Evolutionary conservation across 2,113 vertebrate genomes (phyloP), one percentile per base, ranked within the genome.

Genomic region (Myrmecophaga tridactyla): DNA sequence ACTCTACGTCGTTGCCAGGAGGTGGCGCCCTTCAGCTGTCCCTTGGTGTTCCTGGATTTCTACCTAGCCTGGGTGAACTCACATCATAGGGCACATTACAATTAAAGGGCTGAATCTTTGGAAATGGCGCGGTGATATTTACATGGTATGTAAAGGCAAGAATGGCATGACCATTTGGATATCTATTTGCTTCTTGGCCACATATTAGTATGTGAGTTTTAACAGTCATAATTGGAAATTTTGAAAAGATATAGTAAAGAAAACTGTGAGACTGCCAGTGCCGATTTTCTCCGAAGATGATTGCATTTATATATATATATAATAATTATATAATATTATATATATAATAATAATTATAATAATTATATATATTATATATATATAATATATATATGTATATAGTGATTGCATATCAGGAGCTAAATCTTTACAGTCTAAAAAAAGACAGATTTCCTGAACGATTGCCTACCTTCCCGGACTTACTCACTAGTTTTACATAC

Each of bases 1-100:
- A 10, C 14, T 89, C 46, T 95, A 76, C 20, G 41, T 31, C 39
- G 88, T 6, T 36, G 7, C 93, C 95, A 97, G 94, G 83, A 98
- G 96, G 94, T 97, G 97, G 97, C 90, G 95, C 72, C 96, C 65
- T 96, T 96, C 92, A 96, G 69, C 76, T 96, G 20, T 36, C n/a
- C 1, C 67, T 82, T 14, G 36, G 7, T 63, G 0, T 58, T 73
- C 9, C 15, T 67, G 39, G 62, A 77, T 41, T 6, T 27, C 34
- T 56, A 56, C 53, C 53, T 53, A 43, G 65, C 17, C 78, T 62
- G 23, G 34, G 4, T 31, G 43, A 9, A 51, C 5, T 20, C 82
- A 72, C 36, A n/a, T 36, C 53, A 2, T 89, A 11, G 51, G 14
- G 3, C 31, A 89, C 62, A 86, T 77, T 94, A 65, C 81, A 96